Evolutionary conservation across 1,140 invertebrate species (phyloP).

Genomic region (Venustaconcha ellipsiformis): DNA sequence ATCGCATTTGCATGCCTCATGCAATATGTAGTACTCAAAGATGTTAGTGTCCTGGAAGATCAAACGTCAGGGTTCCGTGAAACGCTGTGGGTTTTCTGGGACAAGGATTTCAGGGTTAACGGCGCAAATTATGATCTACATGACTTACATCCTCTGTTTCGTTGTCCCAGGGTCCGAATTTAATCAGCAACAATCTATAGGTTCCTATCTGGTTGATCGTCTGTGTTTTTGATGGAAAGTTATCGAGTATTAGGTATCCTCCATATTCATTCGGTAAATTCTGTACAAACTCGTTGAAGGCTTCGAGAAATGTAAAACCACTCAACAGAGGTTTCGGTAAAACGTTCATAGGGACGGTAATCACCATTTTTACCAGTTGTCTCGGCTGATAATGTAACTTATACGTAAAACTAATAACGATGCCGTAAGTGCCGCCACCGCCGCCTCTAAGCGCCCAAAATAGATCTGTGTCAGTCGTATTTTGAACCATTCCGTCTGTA

Average conservation of each 20-base stretch:
- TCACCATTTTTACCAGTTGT: neutral
- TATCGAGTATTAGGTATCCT: slow-evolving; percentile 20
- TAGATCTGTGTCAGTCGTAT: slow-evolving; percentile 34
- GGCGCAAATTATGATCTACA: too few species aligned
- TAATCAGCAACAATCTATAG: too few species aligned
- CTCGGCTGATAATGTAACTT: slow-evolving; percentile 32
- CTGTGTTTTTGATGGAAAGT: neutral
- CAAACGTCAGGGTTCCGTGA: fast-evolving
- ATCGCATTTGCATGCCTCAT: too few species aligned
- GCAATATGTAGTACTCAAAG: too few species aligned
- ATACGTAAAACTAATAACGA: slow-evolving; percentile 38
- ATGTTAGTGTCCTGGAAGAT: too few species aligned
- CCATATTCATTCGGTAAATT: slow-evolving; percentile 22
- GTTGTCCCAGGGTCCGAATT: too few species aligned
- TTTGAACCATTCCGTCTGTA: slow-evolving; percentile 1
- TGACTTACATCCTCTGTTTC: too few species aligned
- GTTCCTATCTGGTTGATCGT: too few species aligned
- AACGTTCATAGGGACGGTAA: slow-evolving; percentile 7
- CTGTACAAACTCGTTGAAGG: slow-evolving; percentile 3
- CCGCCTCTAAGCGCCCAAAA: slow-evolving; percentile 56
- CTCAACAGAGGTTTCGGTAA: neutral
- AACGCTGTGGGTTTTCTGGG: too few species aligned
- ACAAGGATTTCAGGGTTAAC: too few species aligned
- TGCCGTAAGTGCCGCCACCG: slow-evolving; percentile 50
- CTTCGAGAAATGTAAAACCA: neutral